Base-by-base conservation (phyloP, 2,888 invertebrate species). In the Megastigmus dorsalis region DNA sequence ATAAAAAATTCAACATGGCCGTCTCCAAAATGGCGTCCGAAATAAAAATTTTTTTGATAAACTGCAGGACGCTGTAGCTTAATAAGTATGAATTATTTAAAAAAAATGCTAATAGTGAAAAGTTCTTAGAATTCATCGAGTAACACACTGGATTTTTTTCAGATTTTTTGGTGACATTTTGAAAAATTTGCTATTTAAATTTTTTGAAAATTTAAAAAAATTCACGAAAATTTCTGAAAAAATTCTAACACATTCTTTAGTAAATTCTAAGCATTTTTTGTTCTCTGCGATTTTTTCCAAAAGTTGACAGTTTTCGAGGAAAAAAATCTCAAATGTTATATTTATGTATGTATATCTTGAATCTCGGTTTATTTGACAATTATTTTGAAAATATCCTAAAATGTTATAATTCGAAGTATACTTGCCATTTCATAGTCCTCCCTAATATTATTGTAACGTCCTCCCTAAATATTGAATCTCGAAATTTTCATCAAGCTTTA, bases 51-150 rank as follows among this genome's bases (percentile, higher is more conserved):
- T 15, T 43, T 43, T 43, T 43, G 43, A 43, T 13, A 43, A 43
- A 43, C 3, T 43, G 7, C 43, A 43, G 43, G 43, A n/a, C n/a
- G n/a, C n/a, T n/a, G n/a, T n/a, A n/a, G n/a, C n/a, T n/a, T n/a
- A n/a, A n/a, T n/a, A n/a, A n/a, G n/a, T n/a, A n/a, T n/a, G n/a
- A n/a, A n/a, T n/a, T n/a, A n/a, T n/a, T n/a, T n/a, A 28, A 6
- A 52, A 52, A 52, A 52, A 52, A 28, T 52, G 52, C 52, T 52
- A 28, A 28, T 26, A 52, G n/a, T 28, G 7, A 52, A 52, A 52
- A 52, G 52, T 26, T n/a, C n/a, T 28, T 52, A 10, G 13, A 52
- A 52, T 52, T 52, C 0, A 28, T 28, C 30, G 28, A 52, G 28
- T n/a, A 52, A 28, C 13, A 52, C 15, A 18, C n/a, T n/a, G 5